Evolutionary conservation across 2,888 invertebrate species (phyloP).

Genomic region (Mylabris sibirica): DNA sequence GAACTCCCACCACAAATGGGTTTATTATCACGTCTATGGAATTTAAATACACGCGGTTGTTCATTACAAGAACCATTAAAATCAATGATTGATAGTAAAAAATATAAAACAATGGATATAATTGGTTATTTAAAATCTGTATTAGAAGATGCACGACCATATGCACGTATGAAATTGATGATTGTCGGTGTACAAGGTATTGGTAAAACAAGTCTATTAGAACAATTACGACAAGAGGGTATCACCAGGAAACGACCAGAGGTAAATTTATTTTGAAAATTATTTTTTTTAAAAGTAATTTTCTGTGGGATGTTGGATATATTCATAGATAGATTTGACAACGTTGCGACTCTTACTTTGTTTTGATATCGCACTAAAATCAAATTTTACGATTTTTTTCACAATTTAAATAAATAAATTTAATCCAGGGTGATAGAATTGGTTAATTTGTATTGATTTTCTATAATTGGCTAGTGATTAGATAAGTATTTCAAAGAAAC

Average conservation of each 20-base stretch:
- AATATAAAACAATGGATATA: constrained; percentile 94
- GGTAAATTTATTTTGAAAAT: constrained; percentile 56
- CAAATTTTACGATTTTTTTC: too few relatives aligned
- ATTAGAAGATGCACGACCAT: constrained; percentile 88
- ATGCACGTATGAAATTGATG: constrained; percentile 95
- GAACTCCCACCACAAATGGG: constrained; percentile 97
- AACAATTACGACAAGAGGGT: constrained; percentile 88
- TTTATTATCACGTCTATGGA: constrained; percentile 92
- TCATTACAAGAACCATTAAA: constrained; percentile 85
- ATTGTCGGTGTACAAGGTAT: constrained; percentile 90
- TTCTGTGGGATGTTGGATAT: too few relatives aligned
- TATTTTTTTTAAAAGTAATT: too few relatives aligned
- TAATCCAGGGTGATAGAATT: too few relatives aligned
- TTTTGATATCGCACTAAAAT: too few relatives aligned
- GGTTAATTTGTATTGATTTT: too few relatives aligned
- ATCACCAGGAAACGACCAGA: constrained; percentile 75
- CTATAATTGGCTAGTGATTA: too few relatives aligned
- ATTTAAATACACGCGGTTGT: constrained; percentile 91
- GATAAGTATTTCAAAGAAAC: too few relatives aligned
- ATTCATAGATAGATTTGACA: too few relatives aligned
- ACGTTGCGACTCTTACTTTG: too few relatives aligned
- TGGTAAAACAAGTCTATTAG: constrained; percentile 89
- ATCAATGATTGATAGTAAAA: constrained; percentile 90
- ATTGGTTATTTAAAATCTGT: constrained; percentile 92
- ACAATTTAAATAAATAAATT: too few relatives aligned